Evolutionary conservation across 2,113 vertebrate genomes (phyloP), one percentile per base, ranked within the genome.

Genomic region (Mugil cephalus): DNA sequence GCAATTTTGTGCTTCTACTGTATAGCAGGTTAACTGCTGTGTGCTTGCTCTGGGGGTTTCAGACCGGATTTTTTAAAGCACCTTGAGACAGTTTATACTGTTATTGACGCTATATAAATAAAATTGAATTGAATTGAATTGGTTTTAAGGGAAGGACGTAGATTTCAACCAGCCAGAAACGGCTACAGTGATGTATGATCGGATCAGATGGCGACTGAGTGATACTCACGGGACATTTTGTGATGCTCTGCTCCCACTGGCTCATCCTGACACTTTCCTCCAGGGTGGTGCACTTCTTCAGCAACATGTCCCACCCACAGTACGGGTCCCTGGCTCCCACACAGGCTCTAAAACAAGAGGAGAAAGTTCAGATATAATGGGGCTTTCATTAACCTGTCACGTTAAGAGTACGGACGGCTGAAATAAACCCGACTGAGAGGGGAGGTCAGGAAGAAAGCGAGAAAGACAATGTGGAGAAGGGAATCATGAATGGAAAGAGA

Each of bases 241-340:
- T 93, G 84, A 98, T 95, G 87, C 92, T 97, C 88, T 99, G 98
- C 68, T 98, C 97, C 98, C 98, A 99, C 64, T 97, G 96, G 46
- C 93, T 96, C 98, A 99, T 98, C 82, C 95, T 95, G 76, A 97
- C 91, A 65, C 98, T 98, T 77, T 97, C 95, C 90, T 98, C 98
- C 74, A 99, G 91, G 0, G 96, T 96, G 4, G 97, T 97, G 68
- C 98, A 99, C 60, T 96, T 98, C 93, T 96, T 98, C 88, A 96
- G 91, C 69, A 96, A 90, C 85, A 95, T 56, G 56, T 99, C 98
- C 98, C 98, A 99, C 64, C 98, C 98, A 51, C 98, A 99, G 52
- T 99, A 99, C 0, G 98, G 98, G 88, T 99, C 97, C 70, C 97
- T 95, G 61, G 97, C 97, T 59, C 96, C 96, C 18, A 96, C 93